Conservation (phyloP, 2,113 vertebrate species). For the Chionis minor region DNA sequence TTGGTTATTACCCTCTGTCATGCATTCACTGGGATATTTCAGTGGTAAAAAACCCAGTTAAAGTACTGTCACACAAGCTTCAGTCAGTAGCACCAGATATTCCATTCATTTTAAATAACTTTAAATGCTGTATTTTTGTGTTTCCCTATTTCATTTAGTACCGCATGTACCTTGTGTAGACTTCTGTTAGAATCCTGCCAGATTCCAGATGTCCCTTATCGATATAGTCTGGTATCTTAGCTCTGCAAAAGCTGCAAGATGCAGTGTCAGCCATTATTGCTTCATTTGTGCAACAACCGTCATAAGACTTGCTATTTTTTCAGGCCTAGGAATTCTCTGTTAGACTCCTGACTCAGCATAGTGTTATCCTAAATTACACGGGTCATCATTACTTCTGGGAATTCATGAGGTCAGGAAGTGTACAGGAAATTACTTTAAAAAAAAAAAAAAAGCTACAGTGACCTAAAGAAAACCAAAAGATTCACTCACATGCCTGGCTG, state of each 20-base stretch:
- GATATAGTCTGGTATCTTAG: background rate
- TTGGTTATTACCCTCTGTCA: background rate
- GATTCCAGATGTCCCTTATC: background rate
- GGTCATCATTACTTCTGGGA: slow-evolving; percentile 10
- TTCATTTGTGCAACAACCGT: background rate
- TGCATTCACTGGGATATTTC: background rate
- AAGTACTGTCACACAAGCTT: background rate
- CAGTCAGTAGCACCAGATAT: background rate
- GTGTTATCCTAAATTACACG: background rate
- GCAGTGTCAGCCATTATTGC: background rate
- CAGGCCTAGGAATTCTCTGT: background rate
- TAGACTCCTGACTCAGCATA: slow-evolving; percentile 6
- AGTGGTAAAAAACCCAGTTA: background rate
- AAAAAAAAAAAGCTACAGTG: background rate
- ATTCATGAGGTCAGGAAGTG: background rate
- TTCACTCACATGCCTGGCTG: background rate
- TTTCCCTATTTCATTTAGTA: background rate
- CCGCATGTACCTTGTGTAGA: background rate
- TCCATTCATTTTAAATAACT: background rate
- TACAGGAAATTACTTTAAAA: slow-evolving; percentile 19
- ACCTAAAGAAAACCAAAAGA: background rate
- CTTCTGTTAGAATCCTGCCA: background rate
- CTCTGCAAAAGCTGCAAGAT: background rate
- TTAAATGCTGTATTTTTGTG: background rate
- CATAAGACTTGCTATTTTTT: background rate